phyloP scores from a whole-genome alignment of 64 coral and sea anemone genomes.

The Actinia equina region DNA sequence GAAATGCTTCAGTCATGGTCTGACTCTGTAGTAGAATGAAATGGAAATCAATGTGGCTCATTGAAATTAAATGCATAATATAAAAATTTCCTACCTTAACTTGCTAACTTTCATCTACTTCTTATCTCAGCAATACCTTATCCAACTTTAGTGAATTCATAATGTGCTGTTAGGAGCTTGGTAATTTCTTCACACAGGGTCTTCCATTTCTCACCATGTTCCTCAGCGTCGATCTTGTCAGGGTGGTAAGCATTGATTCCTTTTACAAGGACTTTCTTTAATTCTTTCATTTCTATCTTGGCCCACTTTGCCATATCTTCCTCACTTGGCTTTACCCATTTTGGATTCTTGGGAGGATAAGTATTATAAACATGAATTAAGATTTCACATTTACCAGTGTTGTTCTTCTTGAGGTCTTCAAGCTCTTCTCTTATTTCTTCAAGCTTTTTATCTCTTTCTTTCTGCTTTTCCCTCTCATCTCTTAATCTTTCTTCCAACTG shows the following conservation, averaged over 20 bases:
- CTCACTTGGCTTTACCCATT: constrained; percentile 49
- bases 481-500: constrained; percentile 40
- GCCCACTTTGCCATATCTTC: constrained; percentile 49
- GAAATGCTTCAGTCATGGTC: too few relatives aligned
- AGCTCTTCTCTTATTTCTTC: constrained; percentile 24
- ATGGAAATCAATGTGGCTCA: too few relatives aligned
- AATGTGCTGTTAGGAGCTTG: constrained; percentile 49
- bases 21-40: too few relatives aligned
- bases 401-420: constrained; percentile 19
- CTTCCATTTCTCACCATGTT: constrained; percentile 61
- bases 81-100: constrained; percentile 2
- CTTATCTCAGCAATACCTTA: neutral
- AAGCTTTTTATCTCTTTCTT: constrained; percentile 18
- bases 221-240: constrained; percentile 44
- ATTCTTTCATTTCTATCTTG: constrained; percentile 11
- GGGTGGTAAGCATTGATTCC: constrained; percentile 54
- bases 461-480: constrained; percentile 50
- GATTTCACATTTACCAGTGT: neutral
- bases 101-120: neutral
- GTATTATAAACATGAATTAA: constrained; percentile 46
- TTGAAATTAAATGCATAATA: too few relatives aligned
- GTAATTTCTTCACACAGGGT: constrained; percentile 55
- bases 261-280: constrained; percentile 31
- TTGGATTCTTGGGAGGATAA: constrained; percentile 38
- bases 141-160: constrained; percentile 35